Percentiles rank a stretch among this genome's conserved stretches.
These are phyloP conservation scores for Napeogenes sylphis DNA, from an alignment of 2,888 invertebrate genomes.

Conservation along the genomic window DNA sequence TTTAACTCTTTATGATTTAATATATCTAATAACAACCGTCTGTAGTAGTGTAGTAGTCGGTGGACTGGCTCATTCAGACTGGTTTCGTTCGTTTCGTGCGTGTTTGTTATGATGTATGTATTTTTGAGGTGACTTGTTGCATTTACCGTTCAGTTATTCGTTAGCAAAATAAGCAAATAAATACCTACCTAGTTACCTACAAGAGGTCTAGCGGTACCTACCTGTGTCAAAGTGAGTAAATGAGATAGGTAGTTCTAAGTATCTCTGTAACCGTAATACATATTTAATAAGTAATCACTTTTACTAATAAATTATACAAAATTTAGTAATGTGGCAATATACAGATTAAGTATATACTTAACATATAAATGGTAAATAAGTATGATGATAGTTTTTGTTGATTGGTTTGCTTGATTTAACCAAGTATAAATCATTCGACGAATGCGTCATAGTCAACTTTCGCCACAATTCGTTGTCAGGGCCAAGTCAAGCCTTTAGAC, in stretches of 20 bases:
- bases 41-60: neutral
- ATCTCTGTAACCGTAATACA: constrained; percentile 6
- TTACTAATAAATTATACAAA: too few species aligned
- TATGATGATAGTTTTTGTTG: constrained; percentile 21
- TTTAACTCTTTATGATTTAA: neutral
- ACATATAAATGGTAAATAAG: constrained; percentile 8
- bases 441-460: constrained; percentile 63
- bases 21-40: neutral
- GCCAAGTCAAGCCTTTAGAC: constrained; percentile 46
- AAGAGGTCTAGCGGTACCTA: constrained; percentile 40
- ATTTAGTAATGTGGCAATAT: neutral
- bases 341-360: neutral
- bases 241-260: constrained; percentile 16
- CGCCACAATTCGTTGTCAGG: constrained; percentile 69
- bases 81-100: constrained; percentile 13
- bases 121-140: constrained; percentile 46
- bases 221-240: constrained; percentile 3
- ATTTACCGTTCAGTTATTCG: constrained; percentile 49
- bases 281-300: neutral
- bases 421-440: constrained; percentile 41
- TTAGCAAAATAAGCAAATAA: constrained; percentile 48
- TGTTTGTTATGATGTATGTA: constrained; percentile 24
- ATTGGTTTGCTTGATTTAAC: constrained; percentile 40
- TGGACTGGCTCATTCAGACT: constrained; percentile 2
- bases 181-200: constrained; percentile 32